Evolutionary conservation across 2,113 vertebrate species (phyloP), one percentile per base, ranked within the genome.

Genomic region (Pleuronectes platessa): DNA sequence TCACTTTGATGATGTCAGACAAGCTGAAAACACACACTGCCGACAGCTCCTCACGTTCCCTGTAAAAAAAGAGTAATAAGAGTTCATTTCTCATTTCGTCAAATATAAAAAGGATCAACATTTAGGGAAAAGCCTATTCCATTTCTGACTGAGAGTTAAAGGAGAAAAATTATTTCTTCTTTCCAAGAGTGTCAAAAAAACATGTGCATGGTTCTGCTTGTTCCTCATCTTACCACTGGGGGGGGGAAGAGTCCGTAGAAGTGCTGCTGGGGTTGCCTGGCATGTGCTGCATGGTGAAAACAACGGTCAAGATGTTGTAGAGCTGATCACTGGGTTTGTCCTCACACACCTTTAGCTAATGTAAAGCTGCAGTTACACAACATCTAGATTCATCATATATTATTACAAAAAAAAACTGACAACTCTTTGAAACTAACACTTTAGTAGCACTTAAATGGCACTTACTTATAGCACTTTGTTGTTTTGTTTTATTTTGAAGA

Each of bases 221-320:
- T 20, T 47, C n/a, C 12, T 72, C 15, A 9, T 4, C 95, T 94
- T 69, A 97, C 95, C 96, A 96, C 80, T 96, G 95, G 8, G 95
- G 95, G n/a, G n/a, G 40, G 94, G 91, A 97, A 97, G 75, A 96
- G 88, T 61, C 96, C 96, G 0, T 96, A 97, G 91, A 97, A 97
- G 83, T 94, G 75, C 91, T 94, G 45, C 86, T 82, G 74, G 94
- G 92, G 53, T 87, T 80, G 53, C 89, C 92, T 3, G 86, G 75
- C 21, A 76, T 71, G 63, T 90, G 89, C 40, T 92, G 91, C 63
- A 88, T 78, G 63, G 95, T 95, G 78, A 94, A 95, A 64, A 96
- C 86, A n/a, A n/a, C n/a, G n/a, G n/a, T 95, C 26, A 96, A 88
- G 67, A 96, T 67, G 63, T 94, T 95, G 74, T 94, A 96, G 47